Evolutionary conservation across 2,888 invertebrate genomes (phyloP).

Genomic region (Biston betularia): DNA sequence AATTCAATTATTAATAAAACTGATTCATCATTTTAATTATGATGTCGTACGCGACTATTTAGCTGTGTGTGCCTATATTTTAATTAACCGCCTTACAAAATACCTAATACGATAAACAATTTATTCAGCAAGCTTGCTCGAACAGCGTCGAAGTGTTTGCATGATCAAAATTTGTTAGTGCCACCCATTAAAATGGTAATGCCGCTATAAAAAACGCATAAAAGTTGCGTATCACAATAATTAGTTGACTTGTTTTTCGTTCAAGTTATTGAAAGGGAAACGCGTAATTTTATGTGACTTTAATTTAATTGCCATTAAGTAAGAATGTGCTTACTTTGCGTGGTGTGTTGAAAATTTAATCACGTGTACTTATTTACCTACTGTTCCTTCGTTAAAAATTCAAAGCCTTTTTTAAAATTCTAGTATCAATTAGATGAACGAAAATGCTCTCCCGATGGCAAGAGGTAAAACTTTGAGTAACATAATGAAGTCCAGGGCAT

Average conservation of each 20-base stretch:
- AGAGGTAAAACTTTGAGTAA: too few relatives aligned
- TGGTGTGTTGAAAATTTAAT: too few relatives aligned
- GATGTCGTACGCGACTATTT: not conserved
- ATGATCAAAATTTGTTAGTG: conserved; percentile 24
- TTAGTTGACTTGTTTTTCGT: conserved; percentile 26
- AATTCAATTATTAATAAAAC: too few relatives aligned
- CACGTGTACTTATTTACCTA: too few relatives aligned
- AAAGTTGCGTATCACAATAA: conserved; percentile 23
- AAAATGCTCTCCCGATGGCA: too few relatives aligned
- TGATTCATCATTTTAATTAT: too few relatives aligned
- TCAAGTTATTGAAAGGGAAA: conserved; percentile 18
- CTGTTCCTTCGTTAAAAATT: too few relatives aligned
- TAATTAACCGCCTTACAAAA: not conserved
- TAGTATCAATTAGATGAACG: too few relatives aligned
- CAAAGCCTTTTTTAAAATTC: too few relatives aligned
- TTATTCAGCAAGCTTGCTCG: not conserved
- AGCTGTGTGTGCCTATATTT: not conserved
- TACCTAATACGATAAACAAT: not conserved
- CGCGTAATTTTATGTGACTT: conserved; percentile 19
- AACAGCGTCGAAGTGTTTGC: conserved; percentile 16
- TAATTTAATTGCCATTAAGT: conserved; percentile 12
- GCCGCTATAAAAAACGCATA: conserved; percentile 23
- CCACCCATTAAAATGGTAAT: conserved; percentile 28
- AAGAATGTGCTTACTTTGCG: too few relatives aligned
- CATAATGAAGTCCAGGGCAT: too few relatives aligned